Conservation (phyloP, 2,113 vertebrate species). For the Thomomys bottae region DNA sequence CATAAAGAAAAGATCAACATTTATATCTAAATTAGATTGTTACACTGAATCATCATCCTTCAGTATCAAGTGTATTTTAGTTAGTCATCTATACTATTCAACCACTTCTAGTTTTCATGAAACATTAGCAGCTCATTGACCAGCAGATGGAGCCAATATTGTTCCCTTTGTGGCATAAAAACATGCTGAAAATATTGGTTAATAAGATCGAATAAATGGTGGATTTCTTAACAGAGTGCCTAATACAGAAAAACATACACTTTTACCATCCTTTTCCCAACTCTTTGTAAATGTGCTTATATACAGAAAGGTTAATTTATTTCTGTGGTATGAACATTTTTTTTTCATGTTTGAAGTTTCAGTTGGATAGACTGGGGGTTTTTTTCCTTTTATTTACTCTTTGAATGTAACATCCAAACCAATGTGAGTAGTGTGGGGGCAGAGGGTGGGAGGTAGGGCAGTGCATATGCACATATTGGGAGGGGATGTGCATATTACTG, state of each 20-base stretch:
- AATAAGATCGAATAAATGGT: slow-evolving; percentile 48
- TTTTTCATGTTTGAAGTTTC: slow-evolving; percentile 39
- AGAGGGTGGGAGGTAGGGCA: too few relatives aligned
- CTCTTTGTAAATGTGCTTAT: slow-evolving; percentile 22
- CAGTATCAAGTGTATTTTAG: background rate
- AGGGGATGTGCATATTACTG: too few relatives aligned
- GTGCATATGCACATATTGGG: too few relatives aligned
- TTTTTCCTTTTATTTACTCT: slow-evolving; percentile 35
- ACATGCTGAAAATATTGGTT: slow-evolving; percentile 47
- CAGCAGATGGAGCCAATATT: slow-evolving; percentile 81
- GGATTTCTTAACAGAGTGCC: slow-evolving; percentile 18
- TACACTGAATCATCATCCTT: slow-evolving; percentile 9
- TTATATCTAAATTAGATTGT: background rate
- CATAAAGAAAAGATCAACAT: background rate
- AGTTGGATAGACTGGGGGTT: background rate
- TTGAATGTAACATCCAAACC: background rate
- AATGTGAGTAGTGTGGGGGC: too few relatives aligned
- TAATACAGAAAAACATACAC: slow-evolving; percentile 7
- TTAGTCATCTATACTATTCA: slow-evolving; percentile 48
- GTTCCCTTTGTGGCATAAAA: slow-evolving; percentile 55
- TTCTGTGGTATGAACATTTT: slow-evolving; percentile 16
- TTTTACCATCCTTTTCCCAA: background rate
- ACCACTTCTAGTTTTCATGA: slow-evolving; percentile 36
- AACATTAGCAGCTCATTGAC: slow-evolving; percentile 45
- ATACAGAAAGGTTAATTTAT: background rate